Conservation (phyloP, 2,797 vertebrate species). For the Poeciliopsis presidionis region DNA sequence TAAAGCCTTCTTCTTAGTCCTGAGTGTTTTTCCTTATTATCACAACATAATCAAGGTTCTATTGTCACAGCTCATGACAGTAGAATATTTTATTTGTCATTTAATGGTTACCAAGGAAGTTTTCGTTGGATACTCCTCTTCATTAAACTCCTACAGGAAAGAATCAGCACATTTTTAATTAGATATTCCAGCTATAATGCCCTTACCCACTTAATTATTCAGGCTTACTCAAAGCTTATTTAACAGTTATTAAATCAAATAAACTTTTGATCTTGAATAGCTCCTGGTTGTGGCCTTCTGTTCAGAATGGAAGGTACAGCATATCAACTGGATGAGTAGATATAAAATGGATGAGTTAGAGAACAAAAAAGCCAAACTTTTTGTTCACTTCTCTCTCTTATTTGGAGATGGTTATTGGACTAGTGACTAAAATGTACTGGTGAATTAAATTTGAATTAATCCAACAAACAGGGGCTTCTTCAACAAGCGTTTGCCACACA, state of each 20-base stretch:
- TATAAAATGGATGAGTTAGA: not conserved
- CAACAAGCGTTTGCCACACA: not conserved
- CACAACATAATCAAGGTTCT: too few relatives aligned
- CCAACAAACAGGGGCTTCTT: not conserved
- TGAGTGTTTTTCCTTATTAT: not conserved
- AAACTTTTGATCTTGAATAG: not conserved
- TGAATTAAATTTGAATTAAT: not conserved
- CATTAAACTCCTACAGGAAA: not conserved
- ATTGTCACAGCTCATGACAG: not conserved
- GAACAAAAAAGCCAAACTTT: not conserved
- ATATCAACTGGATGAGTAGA: not conserved
- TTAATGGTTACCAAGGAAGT: not conserved
- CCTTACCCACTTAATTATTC: constrained; percentile 1
- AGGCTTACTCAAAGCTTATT: not conserved
- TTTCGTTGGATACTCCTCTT: not conserved
- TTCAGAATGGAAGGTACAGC: not conserved
- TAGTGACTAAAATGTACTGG: not conserved
- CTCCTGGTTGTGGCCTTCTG: not conserved
- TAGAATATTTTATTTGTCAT: not conserved
- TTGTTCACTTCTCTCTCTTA: not conserved
- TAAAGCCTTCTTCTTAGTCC: not conserved
- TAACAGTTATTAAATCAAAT: not conserved
- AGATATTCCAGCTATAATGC: not conserved
- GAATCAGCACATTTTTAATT: not conserved
- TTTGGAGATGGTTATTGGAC: not conserved